A percentile compares a stretch with the other conserved stretches of the same genome.
These are phyloP conservation scores for Caenorhabditis sulstoni DNA, from an alignment of 2,888 invertebrate genomes.

Conservation along the genomic window DNA sequence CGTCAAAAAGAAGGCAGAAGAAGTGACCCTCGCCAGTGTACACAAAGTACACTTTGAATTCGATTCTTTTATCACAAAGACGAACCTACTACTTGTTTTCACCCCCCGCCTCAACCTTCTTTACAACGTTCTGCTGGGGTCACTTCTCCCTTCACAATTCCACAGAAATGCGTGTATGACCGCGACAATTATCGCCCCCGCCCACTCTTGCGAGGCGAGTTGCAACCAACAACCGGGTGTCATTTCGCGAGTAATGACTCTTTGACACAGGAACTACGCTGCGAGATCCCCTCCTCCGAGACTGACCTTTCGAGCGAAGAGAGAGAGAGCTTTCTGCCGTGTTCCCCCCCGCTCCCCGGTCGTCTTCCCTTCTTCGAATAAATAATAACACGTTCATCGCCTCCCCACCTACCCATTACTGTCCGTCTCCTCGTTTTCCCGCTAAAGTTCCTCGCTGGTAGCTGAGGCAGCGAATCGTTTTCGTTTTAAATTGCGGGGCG, in stretches of 20 bases:
- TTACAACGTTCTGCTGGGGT: neutral
- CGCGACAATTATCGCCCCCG: constrained; percentile 43
- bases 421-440: constrained; percentile 33
- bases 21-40: constrained; percentile 35
- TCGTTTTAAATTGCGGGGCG: constrained; percentile 49
- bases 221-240: constrained; percentile 52
- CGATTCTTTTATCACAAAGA: too few species aligned
- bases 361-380: constrained; percentile 3
- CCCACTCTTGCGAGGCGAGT: constrained; percentile 7
- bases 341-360: too few species aligned
- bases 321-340: too few species aligned
- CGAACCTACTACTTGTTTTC: too few species aligned
- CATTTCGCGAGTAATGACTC: constrained; percentile 54
- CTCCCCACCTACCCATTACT: constrained; percentile 38
- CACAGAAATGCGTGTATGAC: constrained; percentile 8
- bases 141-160: neutral
- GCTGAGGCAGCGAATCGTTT: constrained; percentile 31
- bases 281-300: neutral
- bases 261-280: too few species aligned
- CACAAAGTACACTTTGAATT: constrained; percentile 6
- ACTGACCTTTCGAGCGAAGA: too few species aligned
- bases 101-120: neutral
- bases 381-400: constrained; percentile 44
- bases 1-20: constrained; percentile 29
- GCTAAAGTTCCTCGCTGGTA: constrained; percentile 38